A percentile compares a stretch with the other conserved stretches of the same genome.
phyloP scores from a whole-genome alignment of 2,888 invertebrate genomes.

The Lucinisca nassula region DNA sequence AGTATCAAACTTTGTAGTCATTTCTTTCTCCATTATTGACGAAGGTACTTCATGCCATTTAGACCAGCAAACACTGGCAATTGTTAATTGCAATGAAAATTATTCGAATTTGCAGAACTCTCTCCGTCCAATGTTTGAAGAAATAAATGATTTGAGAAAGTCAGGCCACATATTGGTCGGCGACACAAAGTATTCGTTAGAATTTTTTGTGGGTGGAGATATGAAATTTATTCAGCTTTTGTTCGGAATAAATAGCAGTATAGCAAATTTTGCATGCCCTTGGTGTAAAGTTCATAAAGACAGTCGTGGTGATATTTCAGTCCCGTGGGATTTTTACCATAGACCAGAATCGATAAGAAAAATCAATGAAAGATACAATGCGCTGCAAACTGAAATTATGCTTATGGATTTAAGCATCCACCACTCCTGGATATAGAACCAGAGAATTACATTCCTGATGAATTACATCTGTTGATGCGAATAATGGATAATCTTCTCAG shows the following conservation, averaged over 20 bases:
- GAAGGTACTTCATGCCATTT: background rate
- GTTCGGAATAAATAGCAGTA: slow-evolving; percentile 20
- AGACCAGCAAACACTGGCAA: background rate
- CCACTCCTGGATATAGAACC: slow-evolving; percentile 34
- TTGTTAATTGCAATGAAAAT: background rate
- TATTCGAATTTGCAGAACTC: background rate
- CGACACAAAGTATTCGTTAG: background rate
- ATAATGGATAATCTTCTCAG: slow-evolving; percentile 33
- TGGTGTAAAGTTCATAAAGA: background rate
- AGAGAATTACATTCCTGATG: slow-evolving; percentile 31
- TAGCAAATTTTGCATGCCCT: slow-evolving; percentile 20
- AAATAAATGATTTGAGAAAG: background rate
- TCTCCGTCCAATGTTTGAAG: background rate
- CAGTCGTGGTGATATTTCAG: background rate
- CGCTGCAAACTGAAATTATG: background rate
- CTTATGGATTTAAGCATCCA: background rate
- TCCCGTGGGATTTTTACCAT: background rate
- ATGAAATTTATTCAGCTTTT: slow-evolving; percentile 42
- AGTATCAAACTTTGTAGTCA: slow-evolving; percentile 10
- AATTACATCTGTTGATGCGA: slow-evolving; percentile 48
- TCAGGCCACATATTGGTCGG: background rate
- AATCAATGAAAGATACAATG: background rate
- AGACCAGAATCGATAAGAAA: background rate
- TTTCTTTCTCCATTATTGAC: background rate
- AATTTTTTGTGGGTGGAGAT: slow-evolving; percentile 31